phyloP scores from a whole-genome alignment of 2,888 invertebrate species.

The Drosophila neutralis region DNA sequence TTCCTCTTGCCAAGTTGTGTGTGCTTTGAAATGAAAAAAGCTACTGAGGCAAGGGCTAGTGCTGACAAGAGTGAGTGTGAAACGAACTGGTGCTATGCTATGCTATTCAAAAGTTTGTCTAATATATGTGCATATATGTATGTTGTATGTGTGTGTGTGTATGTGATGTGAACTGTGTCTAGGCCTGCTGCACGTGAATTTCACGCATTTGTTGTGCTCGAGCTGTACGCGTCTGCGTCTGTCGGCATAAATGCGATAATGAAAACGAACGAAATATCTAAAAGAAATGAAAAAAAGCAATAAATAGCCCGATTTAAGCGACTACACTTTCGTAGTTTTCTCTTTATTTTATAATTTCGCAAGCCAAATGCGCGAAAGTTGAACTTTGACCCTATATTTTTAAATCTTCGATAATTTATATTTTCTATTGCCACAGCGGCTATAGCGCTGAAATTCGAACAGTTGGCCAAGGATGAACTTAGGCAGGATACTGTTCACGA shows the following conservation, averaged over 20 bases:
- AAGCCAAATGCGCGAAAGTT: background rate
- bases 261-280: background rate
- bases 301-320: background rate
- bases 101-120: slow-evolving; percentile 3
- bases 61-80: slow-evolving; percentile 25
- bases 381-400: background rate
- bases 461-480: slow-evolving; percentile 57
- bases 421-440: slow-evolving; percentile 1
- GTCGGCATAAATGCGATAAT: slow-evolving; percentile 23
- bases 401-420: background rate
- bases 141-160: background rate
- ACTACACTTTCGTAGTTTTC: background rate
- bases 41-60: slow-evolving; percentile 43
- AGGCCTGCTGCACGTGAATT: slow-evolving; percentile 22
- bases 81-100: background rate
- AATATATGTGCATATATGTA: background rate
- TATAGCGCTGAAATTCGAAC: slow-evolving; percentile 49
- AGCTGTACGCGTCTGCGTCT: slow-evolving; percentile 43
- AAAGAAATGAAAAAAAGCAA: background rate
- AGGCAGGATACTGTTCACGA: slow-evolving; percentile 68
- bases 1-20: slow-evolving; percentile 13
- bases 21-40: slow-evolving; percentile 51
- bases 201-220: slow-evolving; percentile 56
- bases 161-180: slow-evolving; percentile 6
- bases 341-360: background rate